These are phyloP conservation scores for Idaea dimidiata DNA, from an alignment of 2,888 invertebrate genomes.

Conservation along the genomic window DNA sequence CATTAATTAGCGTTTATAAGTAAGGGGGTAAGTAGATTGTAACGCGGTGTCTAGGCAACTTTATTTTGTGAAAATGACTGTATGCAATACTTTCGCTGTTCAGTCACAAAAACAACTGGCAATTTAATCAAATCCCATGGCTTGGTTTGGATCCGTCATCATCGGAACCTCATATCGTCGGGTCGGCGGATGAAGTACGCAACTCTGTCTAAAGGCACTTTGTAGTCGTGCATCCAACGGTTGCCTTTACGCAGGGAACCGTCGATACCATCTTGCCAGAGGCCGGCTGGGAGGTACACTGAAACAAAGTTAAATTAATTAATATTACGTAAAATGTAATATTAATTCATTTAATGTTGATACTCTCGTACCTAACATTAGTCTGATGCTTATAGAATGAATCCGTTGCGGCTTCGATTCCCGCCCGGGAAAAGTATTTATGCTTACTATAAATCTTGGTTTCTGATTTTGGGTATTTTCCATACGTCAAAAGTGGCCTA, in stretches of 20 bases:
- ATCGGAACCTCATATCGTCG: slow-evolving; percentile 88
- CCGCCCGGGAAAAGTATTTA: too few relatives aligned
- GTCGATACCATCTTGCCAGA: slow-evolving; percentile 96
- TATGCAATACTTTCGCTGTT: neutral
- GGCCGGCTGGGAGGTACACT: slow-evolving; percentile 94
- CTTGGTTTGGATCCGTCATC: slow-evolving; percentile 1
- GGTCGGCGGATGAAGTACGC: slow-evolving; percentile 93
- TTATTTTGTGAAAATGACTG: too few relatives aligned
- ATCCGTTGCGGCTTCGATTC: too few relatives aligned
- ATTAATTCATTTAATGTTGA: too few relatives aligned
- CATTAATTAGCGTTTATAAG: too few relatives aligned
- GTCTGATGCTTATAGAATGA: too few relatives aligned
- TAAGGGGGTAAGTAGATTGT: too few relatives aligned
- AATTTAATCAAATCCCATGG: neutral
- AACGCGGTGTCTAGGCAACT: too few relatives aligned
- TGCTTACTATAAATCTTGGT: too few relatives aligned
- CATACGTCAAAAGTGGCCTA: too few relatives aligned
- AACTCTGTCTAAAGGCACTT: slow-evolving; percentile 88
- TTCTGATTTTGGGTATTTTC: too few relatives aligned
- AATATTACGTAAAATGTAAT: neutral
- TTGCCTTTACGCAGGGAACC: slow-evolving; percentile 92
- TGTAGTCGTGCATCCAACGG: slow-evolving; percentile 94
- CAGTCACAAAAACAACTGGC: neutral
- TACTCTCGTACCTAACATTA: too few relatives aligned
- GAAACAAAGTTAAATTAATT: slow-evolving; percentile 28